phyloP scores from a whole-genome alignment of 2,113 vertebrate genomes.

The Hymenochirus boettgeri region DNA sequence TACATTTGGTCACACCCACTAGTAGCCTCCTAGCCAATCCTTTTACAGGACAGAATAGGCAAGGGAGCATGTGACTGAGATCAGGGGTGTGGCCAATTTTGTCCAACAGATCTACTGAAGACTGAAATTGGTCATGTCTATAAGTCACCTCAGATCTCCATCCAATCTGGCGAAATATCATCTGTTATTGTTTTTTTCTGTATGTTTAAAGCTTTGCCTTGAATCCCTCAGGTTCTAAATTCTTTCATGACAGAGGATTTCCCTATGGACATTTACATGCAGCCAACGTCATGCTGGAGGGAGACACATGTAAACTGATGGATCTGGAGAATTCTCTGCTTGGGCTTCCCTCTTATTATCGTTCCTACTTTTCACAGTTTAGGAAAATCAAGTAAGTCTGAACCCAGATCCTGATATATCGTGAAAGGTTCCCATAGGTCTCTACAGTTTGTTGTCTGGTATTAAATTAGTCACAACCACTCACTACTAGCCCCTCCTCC shows the following conservation, averaged over 20 bases:
- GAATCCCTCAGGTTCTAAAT: slow-evolving; percentile 74
- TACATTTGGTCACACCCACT: too few relatives aligned
- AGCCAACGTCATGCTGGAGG: slow-evolving; percentile 84
- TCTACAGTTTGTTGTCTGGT: too few relatives aligned
- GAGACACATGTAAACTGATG: slow-evolving; percentile 78
- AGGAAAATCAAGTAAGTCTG: slow-evolving; percentile 90
- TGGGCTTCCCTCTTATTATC: slow-evolving; percentile 84
- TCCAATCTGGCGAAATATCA: neutral
- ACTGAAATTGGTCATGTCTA: neutral
- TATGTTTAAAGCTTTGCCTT: too few relatives aligned
- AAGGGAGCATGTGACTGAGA: too few relatives aligned
- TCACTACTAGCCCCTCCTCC: too few relatives aligned
- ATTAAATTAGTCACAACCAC: too few relatives aligned
- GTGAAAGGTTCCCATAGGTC: too few relatives aligned
- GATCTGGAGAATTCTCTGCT: slow-evolving; percentile 90
- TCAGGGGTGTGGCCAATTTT: too few relatives aligned
- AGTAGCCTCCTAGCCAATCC: too few relatives aligned
- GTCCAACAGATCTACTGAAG: too few relatives aligned
- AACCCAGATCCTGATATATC: neutral
- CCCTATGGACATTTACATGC: slow-evolving; percentile 88
- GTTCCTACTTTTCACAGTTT: slow-evolving; percentile 79
- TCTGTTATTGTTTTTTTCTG: too few relatives aligned
- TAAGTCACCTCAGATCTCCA: neutral
- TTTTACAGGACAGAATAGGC: too few relatives aligned
- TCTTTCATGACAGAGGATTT: slow-evolving; percentile 85